phyloP scores from a whole-genome alignment of 2,888 invertebrate species.

The Limnephilus rhombicus region DNA sequence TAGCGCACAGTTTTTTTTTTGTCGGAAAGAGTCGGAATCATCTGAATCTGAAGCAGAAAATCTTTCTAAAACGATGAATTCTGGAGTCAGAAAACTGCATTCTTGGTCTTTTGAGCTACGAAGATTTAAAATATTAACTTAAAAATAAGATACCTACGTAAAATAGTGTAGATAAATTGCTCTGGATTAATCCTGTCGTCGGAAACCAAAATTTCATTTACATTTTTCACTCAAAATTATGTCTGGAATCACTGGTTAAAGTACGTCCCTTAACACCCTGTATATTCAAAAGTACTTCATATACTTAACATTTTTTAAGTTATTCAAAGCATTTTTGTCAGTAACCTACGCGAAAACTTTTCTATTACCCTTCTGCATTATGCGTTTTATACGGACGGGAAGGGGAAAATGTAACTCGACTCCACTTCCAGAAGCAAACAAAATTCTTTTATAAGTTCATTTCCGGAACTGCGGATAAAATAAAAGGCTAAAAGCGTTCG shows the following conservation, averaged over 20 bases:
- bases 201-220: too few species aligned
- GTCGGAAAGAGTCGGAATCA: not conserved
- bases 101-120: not conserved
- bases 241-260: too few species aligned
- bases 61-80: not conserved
- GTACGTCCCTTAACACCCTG: too few species aligned
- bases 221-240: too few species aligned
- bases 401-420: conserved; percentile 1
- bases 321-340: not conserved
- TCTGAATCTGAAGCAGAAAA: not conserved
- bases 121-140: not conserved
- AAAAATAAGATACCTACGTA: not conserved
- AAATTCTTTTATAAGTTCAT: not conserved
- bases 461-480: conserved; percentile 19
- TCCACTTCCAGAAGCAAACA: not conserved
- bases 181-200: too few species aligned
- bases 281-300: not conserved
- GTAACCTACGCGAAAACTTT: not conserved
- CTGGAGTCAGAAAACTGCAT: not conserved
- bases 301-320: not conserved
- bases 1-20: not conserved
- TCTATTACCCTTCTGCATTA: conserved; percentile 1
- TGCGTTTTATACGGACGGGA: not conserved
- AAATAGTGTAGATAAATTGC: too few species aligned
- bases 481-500: conserved; percentile 28